These are phyloP conservation scores for Physella acuta DNA, from an alignment of 1,140 invertebrate genomes.

Conservation along the genomic window DNA sequence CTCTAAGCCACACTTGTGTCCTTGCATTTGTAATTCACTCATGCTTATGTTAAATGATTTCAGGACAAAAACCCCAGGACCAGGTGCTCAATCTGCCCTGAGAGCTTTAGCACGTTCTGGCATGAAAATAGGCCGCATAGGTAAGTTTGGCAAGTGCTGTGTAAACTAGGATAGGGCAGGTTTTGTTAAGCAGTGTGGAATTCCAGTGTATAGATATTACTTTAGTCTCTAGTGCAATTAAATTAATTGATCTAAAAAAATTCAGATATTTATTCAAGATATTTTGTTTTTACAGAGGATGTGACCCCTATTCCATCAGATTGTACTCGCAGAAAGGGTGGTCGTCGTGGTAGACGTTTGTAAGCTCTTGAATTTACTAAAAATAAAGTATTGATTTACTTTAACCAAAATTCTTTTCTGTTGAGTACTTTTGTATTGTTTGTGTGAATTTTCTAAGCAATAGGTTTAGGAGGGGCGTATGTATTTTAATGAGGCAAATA, in stretches of 20 bases:
- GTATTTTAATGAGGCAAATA: no score
- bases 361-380: constrained; percentile 66
- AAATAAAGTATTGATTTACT: no score
- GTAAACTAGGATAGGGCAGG: no score
- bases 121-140: constrained; percentile 99
- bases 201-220: no score
- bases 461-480: no score
- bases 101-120: constrained; percentile 95
- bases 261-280: neutral
- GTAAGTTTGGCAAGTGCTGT: no score
- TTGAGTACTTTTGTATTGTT: no score
- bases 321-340: constrained; percentile 98
- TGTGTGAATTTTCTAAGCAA: no score
- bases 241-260: neutral
- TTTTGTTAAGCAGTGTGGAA: no score
- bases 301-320: constrained; percentile 99
- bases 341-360: constrained; percentile 96
- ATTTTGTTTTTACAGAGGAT: constrained; percentile 68
- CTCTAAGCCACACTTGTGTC: no score
- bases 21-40: neutral
- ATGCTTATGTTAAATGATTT: neutral
- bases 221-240: neutral
- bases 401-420: no score
- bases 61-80: constrained; percentile 70
- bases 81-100: constrained; percentile 96